A percentile compares a stretch with the other conserved stretches of the same genome.
phyloP scores from a whole-genome alignment of 2,888 invertebrate genomes.

The Anodontia alba region DNA sequence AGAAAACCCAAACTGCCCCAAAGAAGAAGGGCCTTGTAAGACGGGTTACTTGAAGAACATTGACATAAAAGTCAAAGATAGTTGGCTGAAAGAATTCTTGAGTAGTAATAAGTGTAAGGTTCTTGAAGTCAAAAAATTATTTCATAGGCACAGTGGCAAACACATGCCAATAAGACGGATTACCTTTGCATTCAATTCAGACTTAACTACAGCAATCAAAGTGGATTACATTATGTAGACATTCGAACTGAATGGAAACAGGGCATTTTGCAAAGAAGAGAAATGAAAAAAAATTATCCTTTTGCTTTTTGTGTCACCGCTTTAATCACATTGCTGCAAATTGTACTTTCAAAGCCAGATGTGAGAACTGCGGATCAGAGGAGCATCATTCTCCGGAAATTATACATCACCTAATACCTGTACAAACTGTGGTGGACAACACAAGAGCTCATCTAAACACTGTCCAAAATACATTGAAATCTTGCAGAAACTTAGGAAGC shows the following conservation, averaged over 20 bases:
- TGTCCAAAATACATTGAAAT: neutral
- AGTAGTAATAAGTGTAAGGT: neutral
- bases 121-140: neutral
- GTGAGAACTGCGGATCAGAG: conserved; percentile 12
- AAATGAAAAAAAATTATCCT: neutral
- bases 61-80: neutral
- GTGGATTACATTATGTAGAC: neutral
- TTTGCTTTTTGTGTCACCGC: conserved; percentile 9
- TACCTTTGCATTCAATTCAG: neutral
- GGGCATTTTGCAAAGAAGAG: neutral
- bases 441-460: conserved; percentile 1
- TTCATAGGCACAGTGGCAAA: neutral
- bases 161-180: neutral
- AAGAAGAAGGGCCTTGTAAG: too few relatives aligned
- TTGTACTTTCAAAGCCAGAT: neutral
- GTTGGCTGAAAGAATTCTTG: neutral
- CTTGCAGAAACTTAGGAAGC: neutral
- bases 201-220: neutral
- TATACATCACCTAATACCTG: neutral
- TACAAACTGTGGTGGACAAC: neutral
- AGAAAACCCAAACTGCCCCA: neutral
- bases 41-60: neutral
- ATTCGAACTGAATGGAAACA: neutral
- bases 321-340: conserved; percentile 13
- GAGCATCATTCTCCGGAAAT: neutral